Evolutionary conservation across 2,113 vertebrate species (phyloP), one percentile per base, ranked within the genome.

Genomic region (Typhlomys cinereus): DNA sequence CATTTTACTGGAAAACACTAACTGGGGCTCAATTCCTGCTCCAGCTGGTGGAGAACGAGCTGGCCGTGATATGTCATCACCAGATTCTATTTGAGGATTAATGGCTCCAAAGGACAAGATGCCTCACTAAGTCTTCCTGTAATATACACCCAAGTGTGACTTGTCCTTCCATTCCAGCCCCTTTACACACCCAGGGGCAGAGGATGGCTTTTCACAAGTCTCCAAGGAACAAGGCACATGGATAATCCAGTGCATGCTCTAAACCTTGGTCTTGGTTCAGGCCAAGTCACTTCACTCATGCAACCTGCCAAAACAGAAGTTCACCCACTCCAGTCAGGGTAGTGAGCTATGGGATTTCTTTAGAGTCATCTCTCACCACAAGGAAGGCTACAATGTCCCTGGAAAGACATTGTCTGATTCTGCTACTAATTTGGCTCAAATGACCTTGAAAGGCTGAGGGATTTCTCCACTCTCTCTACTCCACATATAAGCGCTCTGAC

Each of bases 221-320:
- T 95, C 61, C 85, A 71, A 96, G 75, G 88, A 96, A 89, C 94
- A 96, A 27, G 93, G 95, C 88, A 95, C 97, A 96, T 90, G 79
- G 81, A 48, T 97, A 96, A 96, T 79, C 90, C 83, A 61, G 66
- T 34, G 70, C 0, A 73, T 89, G 90, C 96, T 97, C 97, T 97
- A 96, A 97, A 96, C 94, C 97, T 80, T 94, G 95, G 92, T 89
- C 89, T 94, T 52, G 79, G 61, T 61, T 88, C 61, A 94, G 96
- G 96, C 96, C 97, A 98, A 98, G 97, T 98, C 97, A 95, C 76
- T 83, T 89, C 93, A 91, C 92, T 89, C 87, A 13, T 95, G 93
- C 76, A 90, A 97, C 96, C 95, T 97, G 96, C 94, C 97, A 97
- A 93, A 97, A 98, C 97, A 97, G 97, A 98, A 97, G 96, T 94